Evolutionary conservation across 2,113 vertebrate genomes (phyloP).

Genomic region (Micronycteris hirsuta): DNA sequence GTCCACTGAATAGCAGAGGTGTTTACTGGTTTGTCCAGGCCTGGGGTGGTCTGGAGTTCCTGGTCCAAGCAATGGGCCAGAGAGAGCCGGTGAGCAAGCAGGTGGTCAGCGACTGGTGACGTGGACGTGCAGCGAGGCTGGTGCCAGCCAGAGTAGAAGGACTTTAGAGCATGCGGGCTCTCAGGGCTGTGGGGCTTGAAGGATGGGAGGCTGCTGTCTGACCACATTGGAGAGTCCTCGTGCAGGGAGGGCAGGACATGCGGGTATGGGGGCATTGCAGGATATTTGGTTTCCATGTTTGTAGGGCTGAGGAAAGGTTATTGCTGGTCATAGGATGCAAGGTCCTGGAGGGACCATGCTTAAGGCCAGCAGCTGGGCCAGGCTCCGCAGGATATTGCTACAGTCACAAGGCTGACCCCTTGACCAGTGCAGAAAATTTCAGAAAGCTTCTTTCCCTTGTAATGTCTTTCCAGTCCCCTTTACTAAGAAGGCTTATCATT

Average conservation of each 20-base stretch:
- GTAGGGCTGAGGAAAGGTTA: not conserved
- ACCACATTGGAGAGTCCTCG: not conserved
- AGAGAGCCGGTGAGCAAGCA: not conserved
- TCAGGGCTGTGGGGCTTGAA: not conserved
- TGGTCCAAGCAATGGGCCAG: not conserved
- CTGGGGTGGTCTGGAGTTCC: not conserved
- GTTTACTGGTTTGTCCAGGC: not conserved
- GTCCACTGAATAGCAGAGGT: not conserved
- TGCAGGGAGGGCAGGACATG: not conserved
- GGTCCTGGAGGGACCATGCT: rapidly evolving
- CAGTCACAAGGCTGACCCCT: not conserved
- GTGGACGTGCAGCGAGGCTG: not conserved
- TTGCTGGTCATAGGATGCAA: not conserved
- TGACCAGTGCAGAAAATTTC: not conserved
- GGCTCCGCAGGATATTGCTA: not conserved
- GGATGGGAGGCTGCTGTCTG: not conserved
- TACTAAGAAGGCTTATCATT: not conserved
- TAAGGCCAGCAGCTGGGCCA: not conserved
- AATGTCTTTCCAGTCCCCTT: not conserved
- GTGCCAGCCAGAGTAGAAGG: not conserved
- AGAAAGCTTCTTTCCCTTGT: not conserved
- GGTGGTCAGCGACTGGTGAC: not conserved
- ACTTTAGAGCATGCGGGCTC: not conserved
- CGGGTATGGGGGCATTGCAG: rapidly evolving
- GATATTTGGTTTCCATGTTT: not conserved